Percentiles rank a stretch among this genome's conserved stretches.
These are phyloP conservation scores for Malachius bipustulatus DNA, from an alignment of 2,888 invertebrate species.

Conservation along the genomic window DNA sequence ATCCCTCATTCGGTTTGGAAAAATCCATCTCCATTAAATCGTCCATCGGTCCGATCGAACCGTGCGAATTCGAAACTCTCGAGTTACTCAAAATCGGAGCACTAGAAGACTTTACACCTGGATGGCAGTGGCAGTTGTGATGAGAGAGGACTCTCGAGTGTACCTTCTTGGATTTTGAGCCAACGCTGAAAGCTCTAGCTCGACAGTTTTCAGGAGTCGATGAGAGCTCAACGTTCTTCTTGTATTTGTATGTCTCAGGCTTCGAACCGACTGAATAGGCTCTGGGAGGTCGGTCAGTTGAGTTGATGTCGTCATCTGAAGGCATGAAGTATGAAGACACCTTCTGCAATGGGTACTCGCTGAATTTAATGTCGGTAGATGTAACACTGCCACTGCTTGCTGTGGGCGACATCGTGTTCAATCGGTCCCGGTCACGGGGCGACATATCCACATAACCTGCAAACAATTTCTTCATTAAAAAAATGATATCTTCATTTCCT, in stretches of 20 bases:
- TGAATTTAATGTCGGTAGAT: slow-evolving; percentile 61
- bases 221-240: slow-evolving; percentile 31
- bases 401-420: slow-evolving; percentile 44
- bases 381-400: slow-evolving; percentile 64
- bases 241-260: slow-evolving; percentile 41
- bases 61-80: slow-evolving; percentile 32
- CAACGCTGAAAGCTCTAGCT: slow-evolving; percentile 67
- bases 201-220: slow-evolving; percentile 40
- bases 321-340: slow-evolving; percentile 60
- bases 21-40: slow-evolving; percentile 79
- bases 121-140: slow-evolving; percentile 22
- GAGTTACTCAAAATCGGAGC: slow-evolving; percentile 52
- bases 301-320: slow-evolving; percentile 47
- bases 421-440: slow-evolving; percentile 22
- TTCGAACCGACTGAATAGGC: slow-evolving; percentile 80
- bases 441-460: slow-evolving; percentile 51
- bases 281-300: slow-evolving; percentile 48
- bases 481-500: background rate
- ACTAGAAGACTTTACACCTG: slow-evolving; percentile 50
- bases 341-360: slow-evolving; percentile 71
- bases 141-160: slow-evolving; percentile 29
- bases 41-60: slow-evolving; percentile 51
- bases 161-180: slow-evolving; percentile 48
- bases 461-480: background rate
- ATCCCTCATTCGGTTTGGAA: slow-evolving; percentile 39